phyloP scores from a whole-genome alignment of 2,113 vertebrate genomes.

The Plecotus auritus region DNA sequence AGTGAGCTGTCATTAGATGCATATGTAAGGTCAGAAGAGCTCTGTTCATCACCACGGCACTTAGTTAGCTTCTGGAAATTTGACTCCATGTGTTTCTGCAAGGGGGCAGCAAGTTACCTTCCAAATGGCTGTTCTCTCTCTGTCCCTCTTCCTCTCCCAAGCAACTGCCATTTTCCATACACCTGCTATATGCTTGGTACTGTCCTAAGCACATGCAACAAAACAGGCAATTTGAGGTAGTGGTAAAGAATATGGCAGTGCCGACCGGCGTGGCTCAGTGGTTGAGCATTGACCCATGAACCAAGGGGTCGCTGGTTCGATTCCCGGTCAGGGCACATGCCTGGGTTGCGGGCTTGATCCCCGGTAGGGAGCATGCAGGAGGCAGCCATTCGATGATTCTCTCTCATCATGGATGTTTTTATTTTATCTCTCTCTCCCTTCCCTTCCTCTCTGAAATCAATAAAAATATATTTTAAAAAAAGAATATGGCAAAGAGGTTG shows the following conservation, averaged over 20 bases:
- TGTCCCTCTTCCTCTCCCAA: background rate
- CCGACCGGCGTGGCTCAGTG: no score
- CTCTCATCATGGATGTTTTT: no score
- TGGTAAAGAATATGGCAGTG: background rate
- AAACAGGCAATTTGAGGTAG: background rate
- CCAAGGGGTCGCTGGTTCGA: no score
- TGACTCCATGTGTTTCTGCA: conserved; percentile 26
- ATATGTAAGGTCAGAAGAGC: conserved; percentile 43
- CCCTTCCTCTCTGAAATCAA: no score
- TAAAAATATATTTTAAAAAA: background rate
- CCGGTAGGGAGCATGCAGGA: no score
- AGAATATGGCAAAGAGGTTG: background rate
- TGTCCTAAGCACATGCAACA: background rate
- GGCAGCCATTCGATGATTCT: no score
- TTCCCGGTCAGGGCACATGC: no score
- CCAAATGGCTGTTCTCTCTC: background rate
- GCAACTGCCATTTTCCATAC: background rate
- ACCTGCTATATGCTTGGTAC: background rate
- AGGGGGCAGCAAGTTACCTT: background rate
- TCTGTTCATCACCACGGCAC: background rate
- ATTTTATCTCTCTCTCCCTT: no score
- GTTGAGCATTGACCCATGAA: no score
- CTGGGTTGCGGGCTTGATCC: no score
- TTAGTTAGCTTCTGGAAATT: conserved; percentile 33
- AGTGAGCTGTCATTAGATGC: conserved; percentile 56